Evolutionary conservation across 2,888 invertebrate species (phyloP), one percentile per base, ranked within the genome.

Genomic region (Trissolcus brochymenae): DNA sequence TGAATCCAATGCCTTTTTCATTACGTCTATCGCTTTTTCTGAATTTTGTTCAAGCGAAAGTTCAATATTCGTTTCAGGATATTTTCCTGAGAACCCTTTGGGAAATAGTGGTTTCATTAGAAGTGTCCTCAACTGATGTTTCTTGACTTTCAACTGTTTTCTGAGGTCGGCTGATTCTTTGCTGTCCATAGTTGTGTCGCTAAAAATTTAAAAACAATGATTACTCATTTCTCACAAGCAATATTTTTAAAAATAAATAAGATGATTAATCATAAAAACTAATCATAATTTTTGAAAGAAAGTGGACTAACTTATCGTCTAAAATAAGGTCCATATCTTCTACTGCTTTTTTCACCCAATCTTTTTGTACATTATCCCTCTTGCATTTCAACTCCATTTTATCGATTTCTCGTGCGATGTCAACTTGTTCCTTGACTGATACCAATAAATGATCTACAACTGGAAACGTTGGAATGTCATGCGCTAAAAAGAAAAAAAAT

Each of bases 391-490:
- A 90, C 87, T 96, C 94, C 70, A 95, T 87, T 55, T 92, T 92
- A 86, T 98, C 98, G 46, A 98, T 90, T 81, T 95, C 93, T 1
- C 95, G 91, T 0, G 98, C 98, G 40, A 95, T 85, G 81, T 92
- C 90, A 0, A 98, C 94, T 65, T 95, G 90, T 75, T 94, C 92
- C 82, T 94, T 94, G 0, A 95, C 91, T 0, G 92, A 91, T 0
- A 92, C 87, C 67, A 95, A 88, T 13, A 94, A 90, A 6, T 87
- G 87, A 1, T 93, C 91, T 7, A 93, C 90, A 0, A 98, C 92
- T 0, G 97, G 97, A 90, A 98, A 98, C 0, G 92, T 88, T 0
- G 97, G 95, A 40, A 98, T 90, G 88, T 97, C 96, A 78, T 95
- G 92, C 57, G 92, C 96, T 97, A 86, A 13, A 90, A 83, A 86